These are phyloP conservation scores for Eilema caniola DNA, from an alignment of 2,888 invertebrate genomes.

Conservation along the genomic window DNA sequence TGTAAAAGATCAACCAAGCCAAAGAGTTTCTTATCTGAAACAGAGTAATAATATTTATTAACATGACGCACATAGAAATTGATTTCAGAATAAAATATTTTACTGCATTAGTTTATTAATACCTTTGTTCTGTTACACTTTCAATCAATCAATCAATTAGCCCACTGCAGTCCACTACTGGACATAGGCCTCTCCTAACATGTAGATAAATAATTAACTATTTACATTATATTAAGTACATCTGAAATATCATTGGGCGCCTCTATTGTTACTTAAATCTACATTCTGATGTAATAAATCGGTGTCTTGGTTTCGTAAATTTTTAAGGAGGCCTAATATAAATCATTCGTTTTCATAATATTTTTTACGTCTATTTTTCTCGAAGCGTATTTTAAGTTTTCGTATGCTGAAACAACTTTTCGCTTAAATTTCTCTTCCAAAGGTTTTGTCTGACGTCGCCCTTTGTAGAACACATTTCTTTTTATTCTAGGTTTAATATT, in stretches of 20 bases:
- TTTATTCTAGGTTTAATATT: conserved; percentile 30
- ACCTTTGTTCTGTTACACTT: no score
- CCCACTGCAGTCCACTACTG: no score
- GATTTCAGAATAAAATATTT: background rate
- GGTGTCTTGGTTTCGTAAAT: conserved; percentile 60
- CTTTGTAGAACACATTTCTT: conserved; percentile 37
- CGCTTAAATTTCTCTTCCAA: conserved; percentile 26
- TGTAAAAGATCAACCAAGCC: no score
- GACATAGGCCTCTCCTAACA: no score
- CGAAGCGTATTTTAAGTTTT: conserved; percentile 51
- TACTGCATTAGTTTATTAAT: no score
- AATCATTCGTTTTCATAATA: conserved; percentile 62
- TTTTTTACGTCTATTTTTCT: conserved; percentile 54
- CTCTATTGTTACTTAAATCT: conserved; percentile 32
- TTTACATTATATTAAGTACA: no score
- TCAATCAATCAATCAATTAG: no score
- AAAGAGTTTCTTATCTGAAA: no score
- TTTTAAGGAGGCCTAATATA: conserved; percentile 58
- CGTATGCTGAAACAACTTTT: conserved; percentile 42
- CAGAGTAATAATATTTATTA: background rate
- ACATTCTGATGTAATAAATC: conserved; percentile 54
- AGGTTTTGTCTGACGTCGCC: conserved; percentile 20
- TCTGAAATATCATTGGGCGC: background rate
- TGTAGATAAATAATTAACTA: background rate
- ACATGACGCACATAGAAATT: background rate